These are phyloP conservation scores for Heloderma charlesbogerti DNA, from an alignment of 2,113 vertebrate genomes.

Conservation along the genomic window DNA sequence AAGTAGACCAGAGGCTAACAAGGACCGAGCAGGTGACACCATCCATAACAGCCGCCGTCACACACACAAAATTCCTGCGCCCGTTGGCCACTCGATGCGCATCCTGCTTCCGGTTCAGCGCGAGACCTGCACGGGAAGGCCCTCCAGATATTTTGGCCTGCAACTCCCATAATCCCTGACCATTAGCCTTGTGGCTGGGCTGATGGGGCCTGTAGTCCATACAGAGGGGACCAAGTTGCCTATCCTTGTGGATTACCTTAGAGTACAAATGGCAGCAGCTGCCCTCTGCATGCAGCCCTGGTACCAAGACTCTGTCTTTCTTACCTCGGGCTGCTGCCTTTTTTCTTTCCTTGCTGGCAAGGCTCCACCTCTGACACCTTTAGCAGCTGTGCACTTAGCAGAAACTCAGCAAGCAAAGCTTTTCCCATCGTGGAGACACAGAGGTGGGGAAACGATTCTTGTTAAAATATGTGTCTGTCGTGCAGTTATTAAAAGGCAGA, in stretches of 20 bases:
- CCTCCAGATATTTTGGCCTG: no score
- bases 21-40: not conserved
- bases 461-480: no score
- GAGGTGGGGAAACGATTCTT: not conserved
- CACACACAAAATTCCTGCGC: not conserved
- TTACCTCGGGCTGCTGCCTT: not conserved
- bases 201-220: no score
- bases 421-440: not conserved
- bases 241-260: no score
- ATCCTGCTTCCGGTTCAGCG: not conserved
- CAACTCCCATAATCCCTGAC: no score
- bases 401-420: not conserved
- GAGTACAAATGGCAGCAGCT: not conserved
- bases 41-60: not conserved
- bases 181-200: no score
- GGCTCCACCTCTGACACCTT: not conserved
- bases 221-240: no score
- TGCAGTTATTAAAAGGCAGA: no score
- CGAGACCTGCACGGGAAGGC: not conserved
- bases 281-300: not conserved
- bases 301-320: not conserved
- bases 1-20: not conserved
- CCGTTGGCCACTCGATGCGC: not conserved
- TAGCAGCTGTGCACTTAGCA: not conserved
- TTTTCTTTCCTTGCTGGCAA: not conserved